These are phyloP conservation scores for Grantiella picta DNA, from an alignment of 2,113 vertebrate species.

Conservation along the genomic window DNA sequence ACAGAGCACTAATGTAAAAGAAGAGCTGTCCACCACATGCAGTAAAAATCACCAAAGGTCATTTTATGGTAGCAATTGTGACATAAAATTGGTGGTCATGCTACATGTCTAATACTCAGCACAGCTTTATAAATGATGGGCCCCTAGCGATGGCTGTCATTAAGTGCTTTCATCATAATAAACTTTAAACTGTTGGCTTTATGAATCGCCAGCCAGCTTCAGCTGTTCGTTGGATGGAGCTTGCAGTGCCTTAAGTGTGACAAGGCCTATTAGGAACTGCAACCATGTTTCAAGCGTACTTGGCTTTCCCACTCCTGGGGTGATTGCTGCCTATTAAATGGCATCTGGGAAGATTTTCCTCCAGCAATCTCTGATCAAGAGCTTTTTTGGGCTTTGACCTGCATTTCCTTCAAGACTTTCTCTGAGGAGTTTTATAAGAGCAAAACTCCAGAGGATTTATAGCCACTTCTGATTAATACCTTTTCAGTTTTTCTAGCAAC, in stretches of 20 bases:
- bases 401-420: slow-evolving; percentile 87
- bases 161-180: slow-evolving; percentile 92
- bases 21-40: slow-evolving; percentile 85
- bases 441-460: slow-evolving; percentile 87
- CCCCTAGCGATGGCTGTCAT: slow-evolving; percentile 88
- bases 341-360: slow-evolving; percentile 86
- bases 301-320: slow-evolving; percentile 85
- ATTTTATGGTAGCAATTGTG: slow-evolving; percentile 87
- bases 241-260: slow-evolving; percentile 86
- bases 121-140: slow-evolving; percentile 85
- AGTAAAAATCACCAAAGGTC: slow-evolving; percentile 87
- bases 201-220: slow-evolving; percentile 87
- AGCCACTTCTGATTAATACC: slow-evolving; percentile 89
- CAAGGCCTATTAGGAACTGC: slow-evolving; percentile 88
- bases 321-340: slow-evolving; percentile 87
- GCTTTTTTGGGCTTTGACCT: slow-evolving; percentile 88
- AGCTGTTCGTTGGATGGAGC: slow-evolving; percentile 83
- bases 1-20: slow-evolving; percentile 84
- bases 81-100: slow-evolving; percentile 88
- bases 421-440: slow-evolving; percentile 87
- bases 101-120: slow-evolving; percentile 88
- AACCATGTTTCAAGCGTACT: slow-evolving; percentile 85
- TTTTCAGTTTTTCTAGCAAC: slow-evolving; percentile 81
- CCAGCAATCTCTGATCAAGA: slow-evolving; percentile 87
- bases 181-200: slow-evolving; percentile 92